Evolutionary conservation across 2,113 vertebrate species (phyloP).

Genomic region (Aspiorhynchus laticeps): DNA sequence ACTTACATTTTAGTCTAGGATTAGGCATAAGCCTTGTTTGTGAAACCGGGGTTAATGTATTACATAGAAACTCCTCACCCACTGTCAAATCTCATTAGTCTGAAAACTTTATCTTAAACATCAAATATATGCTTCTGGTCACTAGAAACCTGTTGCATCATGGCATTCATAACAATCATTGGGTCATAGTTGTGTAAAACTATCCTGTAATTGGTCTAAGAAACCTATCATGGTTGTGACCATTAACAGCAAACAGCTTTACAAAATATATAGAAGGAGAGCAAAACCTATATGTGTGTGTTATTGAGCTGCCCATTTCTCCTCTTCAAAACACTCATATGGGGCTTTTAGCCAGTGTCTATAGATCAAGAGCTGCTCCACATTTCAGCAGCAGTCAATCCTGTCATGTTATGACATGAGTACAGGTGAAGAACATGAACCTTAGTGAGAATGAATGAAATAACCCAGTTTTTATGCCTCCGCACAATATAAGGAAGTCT

Average conservation of each 20-base stretch:
- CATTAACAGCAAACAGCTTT: background rate
- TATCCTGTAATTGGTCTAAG: no score
- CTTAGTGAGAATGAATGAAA: background rate
- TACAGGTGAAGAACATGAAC: slow-evolving; percentile 42
- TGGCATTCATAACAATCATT: no score
- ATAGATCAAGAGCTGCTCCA: slow-evolving; percentile 52
- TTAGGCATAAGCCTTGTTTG: no score
- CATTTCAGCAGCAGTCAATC: slow-evolving; percentile 57
- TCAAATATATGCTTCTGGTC: no score
- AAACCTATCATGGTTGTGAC: background rate
- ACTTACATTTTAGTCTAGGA: no score
- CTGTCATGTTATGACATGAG: slow-evolving; percentile 43
- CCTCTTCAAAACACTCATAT: slow-evolving; percentile 46
- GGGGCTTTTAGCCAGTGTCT: slow-evolving; percentile 54
- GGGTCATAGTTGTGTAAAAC: no score
- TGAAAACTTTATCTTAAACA: no score
- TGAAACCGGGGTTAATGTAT: no score
- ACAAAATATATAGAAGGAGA: background rate
- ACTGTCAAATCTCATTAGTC: no score
- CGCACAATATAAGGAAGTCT: no score
- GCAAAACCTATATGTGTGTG: background rate
- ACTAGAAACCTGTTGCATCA: no score
- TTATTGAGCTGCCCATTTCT: background rate
- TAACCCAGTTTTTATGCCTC: background rate
- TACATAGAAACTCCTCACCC: no score